Evolutionary conservation across 2,888 invertebrate genomes (phyloP), one percentile per base, ranked within the genome.

Genomic region (Lasius platythorax): DNA sequence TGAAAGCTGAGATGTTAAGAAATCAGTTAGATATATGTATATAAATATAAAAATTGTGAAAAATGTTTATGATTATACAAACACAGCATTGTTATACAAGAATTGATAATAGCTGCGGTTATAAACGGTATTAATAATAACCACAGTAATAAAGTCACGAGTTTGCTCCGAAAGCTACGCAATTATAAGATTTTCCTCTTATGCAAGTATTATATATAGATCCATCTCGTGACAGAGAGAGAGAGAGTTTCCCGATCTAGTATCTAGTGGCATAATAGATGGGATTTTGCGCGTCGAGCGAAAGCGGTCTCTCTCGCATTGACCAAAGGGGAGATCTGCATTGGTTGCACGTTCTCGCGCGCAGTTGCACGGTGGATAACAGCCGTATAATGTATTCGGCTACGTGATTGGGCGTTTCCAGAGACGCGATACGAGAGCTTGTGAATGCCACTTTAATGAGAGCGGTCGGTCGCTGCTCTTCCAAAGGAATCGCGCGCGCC

Each of bases 401-500:
- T 78, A 86, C 89, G 91, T 88, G 89, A 88, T 91, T 84, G 85
- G 58, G 75, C 84, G 70, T 43, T 85, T 43, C 75, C 73, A 82
- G 83, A 89, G 83, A 86, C 79, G 74, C 81, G 88, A 87, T 87
- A 87, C 87, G 87, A 87, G 82, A 87, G 82, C 88, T 88, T 89
- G 89, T 92, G 92, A 92, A 92, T 92, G 87, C 89, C 82, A 68
- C 88, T 90, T 92, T 92, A 92, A 92, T 90, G 91, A 92, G 72
- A 92, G 72, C 86, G 85, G 79, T 73, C 74, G 43, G 37, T 15
- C 28, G 37, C 37, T 43, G 63, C 82, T 43, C 68, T 56, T 68
- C 40, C 40, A 82, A 83, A 81, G 61, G 50, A 68, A 68, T 82
- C 76, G 70, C 40, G 28, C 50, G 23, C 53, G 28, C 12, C 73